These are phyloP conservation scores for Hipparchia sbordonii DNA, from an alignment of 2,888 invertebrate genomes.

Conservation along the genomic window DNA sequence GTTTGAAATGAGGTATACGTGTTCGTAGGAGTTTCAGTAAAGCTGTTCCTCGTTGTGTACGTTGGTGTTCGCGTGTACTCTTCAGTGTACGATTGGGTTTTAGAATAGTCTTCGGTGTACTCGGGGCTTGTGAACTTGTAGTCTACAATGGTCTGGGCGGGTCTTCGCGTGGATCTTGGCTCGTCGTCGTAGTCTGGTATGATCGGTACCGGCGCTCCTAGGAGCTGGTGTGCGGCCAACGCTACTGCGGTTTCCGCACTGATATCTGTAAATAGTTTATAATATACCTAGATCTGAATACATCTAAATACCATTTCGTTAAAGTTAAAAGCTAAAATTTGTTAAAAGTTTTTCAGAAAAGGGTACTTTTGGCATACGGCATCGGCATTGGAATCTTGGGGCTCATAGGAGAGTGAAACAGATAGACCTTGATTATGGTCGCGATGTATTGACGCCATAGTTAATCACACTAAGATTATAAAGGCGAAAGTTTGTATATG, in stretches of 20 bases:
- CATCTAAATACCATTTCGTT: background rate
- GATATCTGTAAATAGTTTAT: conserved; percentile 53
- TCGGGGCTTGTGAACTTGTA: conserved; percentile 65
- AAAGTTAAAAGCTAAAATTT: no score
- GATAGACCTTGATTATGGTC: no score
- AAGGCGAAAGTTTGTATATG: no score
- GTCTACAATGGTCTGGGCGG: conserved; percentile 57
- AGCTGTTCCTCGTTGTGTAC: conserved; percentile 48
- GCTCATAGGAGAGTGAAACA: background rate
- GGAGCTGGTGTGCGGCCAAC: conserved; percentile 74
- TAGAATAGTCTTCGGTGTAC: conserved; percentile 53
- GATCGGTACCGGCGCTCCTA: conserved; percentile 72
- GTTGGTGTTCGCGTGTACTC: conserved; percentile 66
- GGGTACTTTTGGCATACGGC: no score
- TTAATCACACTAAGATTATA: no score
- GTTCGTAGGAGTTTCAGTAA: conserved; percentile 52
- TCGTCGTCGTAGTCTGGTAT: conserved; percentile 64
- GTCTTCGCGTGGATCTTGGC: conserved; percentile 52
- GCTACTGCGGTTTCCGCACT: conserved; percentile 74
- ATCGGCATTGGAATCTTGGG: background rate
- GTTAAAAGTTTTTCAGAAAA: no score
- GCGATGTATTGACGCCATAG: no score
- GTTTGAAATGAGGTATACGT: conserved; percentile 43
- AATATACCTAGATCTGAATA: background rate
- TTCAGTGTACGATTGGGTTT: conserved; percentile 51